Base-by-base conservation (phyloP, 2,113 vertebrate genomes). In the Platanista minor region DNA sequence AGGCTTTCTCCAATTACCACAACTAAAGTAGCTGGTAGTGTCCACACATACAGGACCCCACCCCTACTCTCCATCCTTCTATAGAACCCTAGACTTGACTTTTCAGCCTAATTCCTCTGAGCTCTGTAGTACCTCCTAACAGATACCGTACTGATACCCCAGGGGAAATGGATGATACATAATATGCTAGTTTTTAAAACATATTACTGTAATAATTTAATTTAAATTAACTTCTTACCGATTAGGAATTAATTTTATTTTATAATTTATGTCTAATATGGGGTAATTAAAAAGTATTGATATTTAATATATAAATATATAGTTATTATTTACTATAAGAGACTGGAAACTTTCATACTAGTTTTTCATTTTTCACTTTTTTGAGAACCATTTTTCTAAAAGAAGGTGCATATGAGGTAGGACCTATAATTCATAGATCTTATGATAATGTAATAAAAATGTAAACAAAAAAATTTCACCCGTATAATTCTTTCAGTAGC, bases 341-440 rank as follows among this genome's bases (percentile, higher is more conserved):
- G 29, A 71, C 41, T 57, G 54, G 33, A 83, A 84, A 87, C 52
- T 87, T 95, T 54, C 75, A 9, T 49, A 39, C 3, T 14, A 54
- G n/a, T 59, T 87, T 90, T 88, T 77, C 27, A 66, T 62, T 90
- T 88, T 91, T 88, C 14, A 82, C 23, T 93, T 83, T 78, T 83
- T 59, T 69, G 33, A 93, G 46, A 41, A 80, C 14, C 6, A 0
- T 88, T 94, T 93, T 96, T 81, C 43, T 49, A n/a, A 91, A 77
- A 82, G 41, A 94, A 85, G 6, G 10, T n/a, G n/a, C 49, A 43
- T 62, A 23, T 67, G 46, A 78, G 21, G 6, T 71, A 64, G 61
- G 93, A 91, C 31, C n/a, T 83, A 14, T 62, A 90, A 83, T 89
- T 83, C 43, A 43, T n/a, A 91, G 20, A 69, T 12, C 3, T 75